Conservation (phyloP, 1,140 invertebrate genomes). For the Adelges cooleyi region DNA sequence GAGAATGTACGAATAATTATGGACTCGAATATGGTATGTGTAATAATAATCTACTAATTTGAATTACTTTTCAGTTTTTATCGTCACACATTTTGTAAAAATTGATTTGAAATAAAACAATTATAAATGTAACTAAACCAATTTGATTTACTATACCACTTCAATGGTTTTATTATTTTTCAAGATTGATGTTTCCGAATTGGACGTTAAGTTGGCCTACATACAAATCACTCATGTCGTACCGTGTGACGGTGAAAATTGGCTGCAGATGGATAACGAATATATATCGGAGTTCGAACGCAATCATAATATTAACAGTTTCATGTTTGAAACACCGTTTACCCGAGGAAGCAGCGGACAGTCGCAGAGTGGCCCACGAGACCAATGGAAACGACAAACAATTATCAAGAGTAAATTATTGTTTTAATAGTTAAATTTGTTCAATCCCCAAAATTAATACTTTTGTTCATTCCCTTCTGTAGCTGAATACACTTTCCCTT, state of each 20-base stretch:
- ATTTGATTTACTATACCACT: too few species aligned
- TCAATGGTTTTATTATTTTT: too few species aligned
- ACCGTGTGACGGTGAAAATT: conserved; percentile 62
- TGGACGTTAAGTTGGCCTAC: conserved; percentile 74
- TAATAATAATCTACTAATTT: too few species aligned
- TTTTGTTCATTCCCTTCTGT: conserved; percentile 36
- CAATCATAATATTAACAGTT: conserved; percentile 72
- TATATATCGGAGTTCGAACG: conserved; percentile 59
- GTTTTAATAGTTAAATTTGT: neutral
- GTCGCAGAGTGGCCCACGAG: conserved; percentile 64
- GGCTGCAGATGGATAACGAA: conserved; percentile 46
- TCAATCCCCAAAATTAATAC: neutral
- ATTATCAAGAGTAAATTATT: conserved; percentile 21
- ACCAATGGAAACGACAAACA: conserved; percentile 78
- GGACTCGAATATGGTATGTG: conserved; percentile 53
- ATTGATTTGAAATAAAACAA: too few species aligned
- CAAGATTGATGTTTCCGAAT: conserved; percentile 61
- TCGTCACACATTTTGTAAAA: too few species aligned
- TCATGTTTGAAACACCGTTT: conserved; percentile 90
- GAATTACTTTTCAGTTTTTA: too few species aligned
- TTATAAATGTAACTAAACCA: too few species aligned
- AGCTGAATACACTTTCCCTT: conserved; percentile 75
- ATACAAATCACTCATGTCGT: conserved; percentile 83
- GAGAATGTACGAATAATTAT: conserved; percentile 82
- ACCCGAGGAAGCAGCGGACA: conserved; percentile 59